Evolutionary conservation across 2,113 vertebrate genomes (phyloP).

Genomic region (Notothenia coriiceps): DNA sequence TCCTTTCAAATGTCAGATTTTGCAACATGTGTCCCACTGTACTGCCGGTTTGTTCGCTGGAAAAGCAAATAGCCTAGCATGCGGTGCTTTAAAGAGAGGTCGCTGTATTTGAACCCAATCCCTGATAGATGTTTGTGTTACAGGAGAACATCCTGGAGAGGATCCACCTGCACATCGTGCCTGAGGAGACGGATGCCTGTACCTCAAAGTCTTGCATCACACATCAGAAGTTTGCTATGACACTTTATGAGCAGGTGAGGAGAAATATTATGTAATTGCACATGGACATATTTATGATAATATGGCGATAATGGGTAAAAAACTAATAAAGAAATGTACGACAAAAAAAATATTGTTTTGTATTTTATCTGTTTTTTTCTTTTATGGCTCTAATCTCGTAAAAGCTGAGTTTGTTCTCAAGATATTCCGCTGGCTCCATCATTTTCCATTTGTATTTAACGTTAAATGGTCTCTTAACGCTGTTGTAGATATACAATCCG

Average conservation of each 20-base stretch:
- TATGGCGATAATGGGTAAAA: too few species aligned
- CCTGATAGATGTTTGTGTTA: conserved; percentile 26
- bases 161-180: conserved; percentile 95
- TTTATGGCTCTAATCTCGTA: too few species aligned
- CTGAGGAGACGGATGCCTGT: conserved; percentile 93
- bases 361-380: too few species aligned
- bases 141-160: conserved; percentile 96
- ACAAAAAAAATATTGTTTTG: too few species aligned
- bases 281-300: not conserved
- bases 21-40: not conserved
- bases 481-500: too few species aligned
- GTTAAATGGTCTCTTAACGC: too few species aligned
- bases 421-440: too few species aligned
- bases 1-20: conserved; percentile 10
- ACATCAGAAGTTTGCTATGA: conserved; percentile 98
- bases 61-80: not conserved
- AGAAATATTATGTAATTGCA: not conserved
- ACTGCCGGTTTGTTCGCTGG: not conserved
- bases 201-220: conserved; percentile 97
- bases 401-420: too few species aligned
- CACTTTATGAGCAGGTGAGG: conserved; percentile 95
- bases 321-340: too few species aligned
- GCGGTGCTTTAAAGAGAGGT: not conserved
- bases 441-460: too few species aligned
- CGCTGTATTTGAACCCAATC: too few species aligned